Percentiles rank a stretch among this genome's conserved stretches.
Evolutionary conservation across 1,140 invertebrate species (phyloP).

Genomic region (Mactra quadrangularis): DNA sequence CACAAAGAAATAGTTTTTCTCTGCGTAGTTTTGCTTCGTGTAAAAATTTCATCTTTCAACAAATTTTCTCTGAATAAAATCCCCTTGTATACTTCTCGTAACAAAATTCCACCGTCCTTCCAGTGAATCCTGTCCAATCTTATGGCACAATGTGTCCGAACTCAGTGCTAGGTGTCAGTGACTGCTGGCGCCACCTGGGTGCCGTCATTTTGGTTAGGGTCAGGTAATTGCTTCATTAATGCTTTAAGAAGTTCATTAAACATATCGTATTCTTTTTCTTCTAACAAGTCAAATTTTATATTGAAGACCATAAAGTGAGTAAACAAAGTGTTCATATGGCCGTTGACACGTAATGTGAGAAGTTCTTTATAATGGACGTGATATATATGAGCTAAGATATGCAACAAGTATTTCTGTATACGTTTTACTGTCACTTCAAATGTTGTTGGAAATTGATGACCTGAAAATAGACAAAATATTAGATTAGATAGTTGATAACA

Average conservation of each 20-base stretch:
- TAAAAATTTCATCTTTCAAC: no score
- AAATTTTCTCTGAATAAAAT: no score
- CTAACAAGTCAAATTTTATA: conserved; percentile 93
- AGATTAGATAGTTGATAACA: not conserved
- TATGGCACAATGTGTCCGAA: conserved; percentile 21
- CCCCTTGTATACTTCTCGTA: no score
- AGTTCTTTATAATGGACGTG: conserved; percentile 98
- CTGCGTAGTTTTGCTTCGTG: no score
- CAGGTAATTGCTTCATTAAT: conserved; percentile 75
- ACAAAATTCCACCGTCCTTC: no score
- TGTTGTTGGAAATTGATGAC: conserved; percentile 96
- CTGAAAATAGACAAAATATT: conserved; percentile 84
- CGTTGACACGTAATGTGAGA: conserved; percentile 94
- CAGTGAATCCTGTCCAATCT: no score
- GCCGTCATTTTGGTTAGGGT: conserved; percentile 77
- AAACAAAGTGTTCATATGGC: conserved; percentile 97
- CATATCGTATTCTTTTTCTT: conserved; percentile 96
- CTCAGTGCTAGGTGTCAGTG: conserved; percentile 60
- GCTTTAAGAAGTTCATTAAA: conserved; percentile 86
- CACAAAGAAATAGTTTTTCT: no score
- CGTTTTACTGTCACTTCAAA: conserved; percentile 98
- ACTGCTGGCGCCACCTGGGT: conserved; percentile 65
- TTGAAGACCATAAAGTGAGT: conserved; percentile 96
- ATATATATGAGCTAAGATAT: conserved; percentile 98
- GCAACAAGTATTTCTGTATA: conserved; percentile 97